Conservation (phyloP, 2,888 invertebrate species). For the Rotaria macrura region DNA sequence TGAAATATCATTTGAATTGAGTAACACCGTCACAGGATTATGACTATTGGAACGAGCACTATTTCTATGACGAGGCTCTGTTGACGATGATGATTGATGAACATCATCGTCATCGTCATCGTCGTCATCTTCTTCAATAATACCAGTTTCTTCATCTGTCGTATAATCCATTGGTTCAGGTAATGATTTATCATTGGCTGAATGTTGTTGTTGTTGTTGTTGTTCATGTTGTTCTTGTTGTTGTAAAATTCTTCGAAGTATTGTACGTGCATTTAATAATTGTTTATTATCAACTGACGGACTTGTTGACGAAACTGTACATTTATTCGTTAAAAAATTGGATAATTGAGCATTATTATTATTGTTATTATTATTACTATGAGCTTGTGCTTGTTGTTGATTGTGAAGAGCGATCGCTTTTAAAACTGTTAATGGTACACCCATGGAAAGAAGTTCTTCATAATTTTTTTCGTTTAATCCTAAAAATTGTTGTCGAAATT, state of each 20-base stretch:
- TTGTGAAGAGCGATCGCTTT: neutral
- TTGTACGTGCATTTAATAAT: constrained; percentile 3
- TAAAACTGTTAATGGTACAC: neutral
- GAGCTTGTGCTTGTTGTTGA: neutral
- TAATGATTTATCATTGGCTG: neutral
- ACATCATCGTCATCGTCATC: neutral
- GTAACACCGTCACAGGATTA: neutral
- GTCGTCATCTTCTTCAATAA: neutral
- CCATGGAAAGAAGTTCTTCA: neutral
- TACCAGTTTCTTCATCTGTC: neutral
- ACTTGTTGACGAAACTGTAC: neutral
- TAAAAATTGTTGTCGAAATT: neutral
- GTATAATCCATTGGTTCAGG: neutral
- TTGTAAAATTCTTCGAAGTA: constrained; percentile 1
- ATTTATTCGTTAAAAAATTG: neutral
- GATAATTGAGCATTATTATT: neutral
- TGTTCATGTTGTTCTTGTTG: neutral
- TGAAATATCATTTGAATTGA: neutral
- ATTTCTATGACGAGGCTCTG: neutral
- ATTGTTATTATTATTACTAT: neutral
- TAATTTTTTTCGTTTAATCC: constrained; percentile 14
- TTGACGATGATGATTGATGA: too few species aligned
- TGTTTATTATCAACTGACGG: neutral
- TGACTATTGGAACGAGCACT: neutral
- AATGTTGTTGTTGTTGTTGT: neutral